Base-by-base conservation (phyloP, 2,888 invertebrate genomes). In the Apotomis turbidana region DNA sequence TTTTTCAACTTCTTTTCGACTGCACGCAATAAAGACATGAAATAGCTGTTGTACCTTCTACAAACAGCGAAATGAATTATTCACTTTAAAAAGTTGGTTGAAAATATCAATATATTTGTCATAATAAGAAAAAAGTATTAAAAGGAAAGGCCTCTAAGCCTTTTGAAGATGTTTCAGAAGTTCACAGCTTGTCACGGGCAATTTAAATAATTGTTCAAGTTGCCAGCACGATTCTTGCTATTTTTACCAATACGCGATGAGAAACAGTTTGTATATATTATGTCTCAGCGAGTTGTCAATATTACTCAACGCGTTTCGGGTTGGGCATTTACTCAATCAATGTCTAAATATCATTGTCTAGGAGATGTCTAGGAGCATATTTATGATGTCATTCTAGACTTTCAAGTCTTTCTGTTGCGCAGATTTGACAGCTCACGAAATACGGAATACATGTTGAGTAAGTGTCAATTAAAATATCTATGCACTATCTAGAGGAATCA, bases 301-400 rank as follows among this genome's bases (percentile, higher is more conserved):
- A 73, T 82, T 82, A 76, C 81, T 67, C 78, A 83, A 84, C 74
- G 74, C 74, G 75, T 75, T 78, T 79, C 78, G 76, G 81, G 80
- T 78, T 74, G 74, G 80, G 78, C 76, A 70, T 75, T 79, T 81
- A 70, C 73, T 80, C 81, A 85, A 87, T 79, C 78, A 73, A 79
- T 81, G 77, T 78, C 81, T 80, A 83, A 82, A 85, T 80, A 81
- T 77, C 80, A 80, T 83, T 84, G 83, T 78, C 78, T 82, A 81
- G 81, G 76, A 82, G 81, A 83, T 84, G 83, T 78, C 78, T 82
- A 81, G 81, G 76, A 82, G 81, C 83, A 74, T 81, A 81, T 80
- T 71, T 74, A 71, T 79, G 80, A 79, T 79, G 79, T 81, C 80
- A 81, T 78, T 79, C 68, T 75, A 70, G 73, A 70, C 74, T 76